phyloP scores from a whole-genome alignment of 2,797 vertebrate species.

The Sparidentex hasta region DNA sequence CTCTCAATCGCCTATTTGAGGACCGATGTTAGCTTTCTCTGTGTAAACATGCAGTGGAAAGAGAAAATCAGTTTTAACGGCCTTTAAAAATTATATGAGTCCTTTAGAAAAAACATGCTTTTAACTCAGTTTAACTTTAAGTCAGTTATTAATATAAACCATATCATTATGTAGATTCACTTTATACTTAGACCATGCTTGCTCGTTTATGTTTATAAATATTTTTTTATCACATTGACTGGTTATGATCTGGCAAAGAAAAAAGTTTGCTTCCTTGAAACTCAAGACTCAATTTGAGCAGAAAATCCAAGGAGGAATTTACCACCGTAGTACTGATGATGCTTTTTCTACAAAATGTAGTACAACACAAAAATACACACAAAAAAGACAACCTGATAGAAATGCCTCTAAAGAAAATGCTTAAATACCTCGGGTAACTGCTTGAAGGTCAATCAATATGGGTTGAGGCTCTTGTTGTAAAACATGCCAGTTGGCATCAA shows the following conservation, averaged over 20 bases:
- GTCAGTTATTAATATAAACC: not conserved
- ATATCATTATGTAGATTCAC: not conserved
- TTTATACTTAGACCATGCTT: not conserved
- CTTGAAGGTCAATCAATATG: constrained; percentile 29
- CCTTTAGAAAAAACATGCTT: not conserved
- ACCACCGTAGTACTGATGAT: not conserved
- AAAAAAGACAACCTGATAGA: constrained; percentile 9
- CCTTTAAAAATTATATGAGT: not conserved
- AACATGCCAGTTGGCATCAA: constrained; percentile 5
- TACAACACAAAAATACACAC: constrained; percentile 6
- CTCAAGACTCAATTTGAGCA: constrained; percentile 7
- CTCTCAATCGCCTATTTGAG: no score
- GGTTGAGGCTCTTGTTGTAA: constrained; percentile 29
- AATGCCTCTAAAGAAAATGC: constrained; percentile 24
- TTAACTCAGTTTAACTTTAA: no score
- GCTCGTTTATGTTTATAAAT: not conserved
- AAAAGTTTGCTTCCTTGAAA: not conserved
- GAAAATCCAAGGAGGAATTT: constrained; percentile 1
- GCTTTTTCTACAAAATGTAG: not conserved
- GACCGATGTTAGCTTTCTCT: no score
- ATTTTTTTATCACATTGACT: not conserved
- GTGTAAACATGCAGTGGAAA: no score
- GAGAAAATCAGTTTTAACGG: not conserved
- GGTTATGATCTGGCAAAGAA: not conserved
- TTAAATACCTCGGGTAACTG: constrained; percentile 4